phyloP scores from a whole-genome alignment of 2,797 vertebrate species.

The Pteronotus mesoamericanus region DNA sequence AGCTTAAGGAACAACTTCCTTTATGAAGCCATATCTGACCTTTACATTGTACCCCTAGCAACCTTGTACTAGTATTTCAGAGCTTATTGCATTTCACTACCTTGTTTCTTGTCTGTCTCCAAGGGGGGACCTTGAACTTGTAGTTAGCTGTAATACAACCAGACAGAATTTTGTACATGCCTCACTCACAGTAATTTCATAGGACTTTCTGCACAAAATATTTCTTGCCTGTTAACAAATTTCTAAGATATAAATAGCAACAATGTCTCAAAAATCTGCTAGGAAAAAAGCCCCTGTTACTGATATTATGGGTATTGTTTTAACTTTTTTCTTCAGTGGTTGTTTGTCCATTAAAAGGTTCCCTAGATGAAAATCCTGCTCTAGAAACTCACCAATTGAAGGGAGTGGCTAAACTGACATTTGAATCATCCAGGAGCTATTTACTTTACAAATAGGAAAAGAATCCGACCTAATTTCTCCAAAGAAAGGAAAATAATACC shows the following conservation, averaged over 20 bases:
- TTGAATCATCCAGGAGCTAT: not conserved
- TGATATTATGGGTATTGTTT: not conserved
- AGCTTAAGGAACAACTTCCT: not conserved
- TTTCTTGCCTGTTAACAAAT: not conserved
- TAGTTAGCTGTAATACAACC: not conserved
- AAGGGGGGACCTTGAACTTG: not conserved
- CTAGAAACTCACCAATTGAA: not conserved
- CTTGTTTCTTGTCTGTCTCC: not conserved
- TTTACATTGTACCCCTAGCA: not conserved
- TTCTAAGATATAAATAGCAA: not conserved
- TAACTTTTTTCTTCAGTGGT: not conserved
- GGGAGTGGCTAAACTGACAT: not conserved
- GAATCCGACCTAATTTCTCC: constrained; percentile 30
- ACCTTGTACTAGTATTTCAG: not conserved
- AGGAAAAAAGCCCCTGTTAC: not conserved
- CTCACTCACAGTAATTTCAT: not conserved
- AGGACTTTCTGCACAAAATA: not conserved
- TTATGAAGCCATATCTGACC: not conserved
- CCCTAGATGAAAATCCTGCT: not conserved
- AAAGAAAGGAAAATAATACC: not conserved
- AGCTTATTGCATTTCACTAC: not conserved
- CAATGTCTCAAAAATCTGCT: not conserved
- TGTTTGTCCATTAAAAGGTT: not conserved
- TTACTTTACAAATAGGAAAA: not conserved
- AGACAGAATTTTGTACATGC: not conserved